Percentiles rank a stretch among this genome's conserved stretches.
phyloP scores from a whole-genome alignment of 2,113 vertebrate genomes.

The Ursus arctos region DNA sequence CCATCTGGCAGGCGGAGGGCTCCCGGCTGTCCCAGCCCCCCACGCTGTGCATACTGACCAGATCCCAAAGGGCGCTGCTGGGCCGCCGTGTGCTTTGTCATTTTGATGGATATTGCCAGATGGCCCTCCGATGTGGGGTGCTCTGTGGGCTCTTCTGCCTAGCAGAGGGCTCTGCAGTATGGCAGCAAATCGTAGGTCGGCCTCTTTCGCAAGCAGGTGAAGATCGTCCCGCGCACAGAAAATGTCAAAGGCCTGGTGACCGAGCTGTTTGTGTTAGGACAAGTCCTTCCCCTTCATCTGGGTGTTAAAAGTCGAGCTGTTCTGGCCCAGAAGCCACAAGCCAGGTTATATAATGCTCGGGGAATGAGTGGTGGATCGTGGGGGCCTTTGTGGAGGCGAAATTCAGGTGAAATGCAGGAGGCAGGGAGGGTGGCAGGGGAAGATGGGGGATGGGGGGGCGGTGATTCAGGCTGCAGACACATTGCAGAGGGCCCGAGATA shows the following conservation, averaged over 20 bases:
- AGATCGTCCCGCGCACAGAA: rapidly evolving
- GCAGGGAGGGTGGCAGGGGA: background rate
- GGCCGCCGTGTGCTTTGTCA: background rate
- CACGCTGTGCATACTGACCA: background rate
- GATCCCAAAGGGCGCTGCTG: background rate
- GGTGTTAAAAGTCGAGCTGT: background rate
- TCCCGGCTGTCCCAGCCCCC: background rate
- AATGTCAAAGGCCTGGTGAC: background rate
- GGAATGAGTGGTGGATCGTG: background rate
- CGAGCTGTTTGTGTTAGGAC: background rate
- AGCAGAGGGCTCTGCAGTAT: no score
- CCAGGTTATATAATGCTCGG: background rate
- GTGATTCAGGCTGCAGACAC: background rate
- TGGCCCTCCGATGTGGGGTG: background rate
- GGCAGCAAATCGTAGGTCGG: background rate
- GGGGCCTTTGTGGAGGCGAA: no score
- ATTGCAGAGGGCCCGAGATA: background rate
- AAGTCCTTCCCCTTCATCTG: background rate
- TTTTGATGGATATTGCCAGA: background rate
- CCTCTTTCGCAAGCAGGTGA: background rate
- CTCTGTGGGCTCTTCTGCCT: background rate
- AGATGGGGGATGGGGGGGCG: background rate
- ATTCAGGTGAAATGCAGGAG: background rate
- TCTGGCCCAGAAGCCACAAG: background rate
- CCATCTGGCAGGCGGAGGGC: background rate